Evolutionary conservation across 2,888 invertebrate genomes (phyloP), one percentile per base, ranked within the genome.

Genomic region (Campoletis raptor): DNA sequence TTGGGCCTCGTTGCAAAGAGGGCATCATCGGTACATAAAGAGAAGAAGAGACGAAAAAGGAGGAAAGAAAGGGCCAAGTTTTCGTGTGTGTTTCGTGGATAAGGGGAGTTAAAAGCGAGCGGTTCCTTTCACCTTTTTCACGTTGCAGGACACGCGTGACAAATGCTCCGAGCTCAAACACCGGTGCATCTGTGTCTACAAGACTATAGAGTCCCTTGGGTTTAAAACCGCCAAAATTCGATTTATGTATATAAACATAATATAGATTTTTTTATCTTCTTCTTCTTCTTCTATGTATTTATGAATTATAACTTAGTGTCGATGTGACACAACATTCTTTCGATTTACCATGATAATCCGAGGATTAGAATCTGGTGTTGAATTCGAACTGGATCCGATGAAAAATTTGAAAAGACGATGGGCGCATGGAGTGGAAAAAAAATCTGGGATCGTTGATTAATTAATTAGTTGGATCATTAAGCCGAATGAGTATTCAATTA

Each of bases 101-200:
- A 57, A 78, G 70, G 45, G 30, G 74, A 30, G 57, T 57, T 57
- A 57, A 57, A 57, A 57, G 74, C 74, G 57, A 73, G 86, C 92
- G 93, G 92, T 93, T 92, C 92, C 92, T 93, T 93, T 90, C 88
- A 89, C 88, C 90, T 90, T 92, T 61, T 92, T 69, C 76, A 90
- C 89, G 90, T 91, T 89, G 89, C 92, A 89, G 91, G 94, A 94
- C 94, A 94, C 94, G 94, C 94, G 94, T 94, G 94, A 94, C 94
- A 94, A 94, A 94, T 94, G 94, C 93, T 92, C 89, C 89, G 89
- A 90, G 90, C 89, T 93, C 93, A 94, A 94, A 94, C 92, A 93
- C 86, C 87, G 90, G 91, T 90, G 94, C 94, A 94, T 94, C 94
- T 94, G 94, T 94, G 94, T 93, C 92, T 89, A 93, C 93, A 94